Evolutionary conservation across 2,113 vertebrate species (phyloP), one percentile per base, ranked within the genome.

Genomic region (Brachypteracias leptosomus): DNA sequence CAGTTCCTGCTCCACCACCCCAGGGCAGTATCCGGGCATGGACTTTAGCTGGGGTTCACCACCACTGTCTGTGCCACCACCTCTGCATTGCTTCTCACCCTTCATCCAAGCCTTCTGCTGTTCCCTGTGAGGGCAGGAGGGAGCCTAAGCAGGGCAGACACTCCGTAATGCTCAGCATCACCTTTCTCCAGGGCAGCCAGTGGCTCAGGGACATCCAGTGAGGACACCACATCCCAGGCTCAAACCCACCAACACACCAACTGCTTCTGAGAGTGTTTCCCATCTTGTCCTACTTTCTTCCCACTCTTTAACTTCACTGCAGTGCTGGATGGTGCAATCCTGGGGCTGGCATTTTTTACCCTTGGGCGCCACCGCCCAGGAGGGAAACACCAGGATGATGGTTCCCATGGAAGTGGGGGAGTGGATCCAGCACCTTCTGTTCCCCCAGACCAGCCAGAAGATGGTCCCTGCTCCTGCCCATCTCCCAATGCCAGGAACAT

Each of bases 191-290:
- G 73, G 52, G 42, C 47, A 84, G 55, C 35, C 0, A 5, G 25
- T 46, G 40, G 19, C 63, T 12, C 2, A 2, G 52, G 38, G 20
- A 58, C 28, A 7, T 1, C 24, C 82, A 89, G 46, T 0, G 0
- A 76, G 62, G 78, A 13, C 26, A 38, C 20, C 44, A 7, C 42
- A 24, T 59, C 35, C 57, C 42, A 42, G 42, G 42, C 42, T 42
- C 42, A 75, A 78, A 51, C 51, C 52, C 22, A 22, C 4, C 0
- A 78, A 51, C 51, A 47, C 22, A 22, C 4, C 0, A 0, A 14
- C 24, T 57, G 36, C 28, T 31, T 67, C 16, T 57, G n/a, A 40
- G 12, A 72, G 22, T 4, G 0, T 85, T 83, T 90, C 62, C 74
- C 17, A 10, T 31, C n/a, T 44, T 65, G 33, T 65, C 62, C 38